Evolutionary conservation across 2,888 invertebrate species (phyloP), one percentile per base, ranked within the genome.

Genomic region (Phorcus lineatus): DNA sequence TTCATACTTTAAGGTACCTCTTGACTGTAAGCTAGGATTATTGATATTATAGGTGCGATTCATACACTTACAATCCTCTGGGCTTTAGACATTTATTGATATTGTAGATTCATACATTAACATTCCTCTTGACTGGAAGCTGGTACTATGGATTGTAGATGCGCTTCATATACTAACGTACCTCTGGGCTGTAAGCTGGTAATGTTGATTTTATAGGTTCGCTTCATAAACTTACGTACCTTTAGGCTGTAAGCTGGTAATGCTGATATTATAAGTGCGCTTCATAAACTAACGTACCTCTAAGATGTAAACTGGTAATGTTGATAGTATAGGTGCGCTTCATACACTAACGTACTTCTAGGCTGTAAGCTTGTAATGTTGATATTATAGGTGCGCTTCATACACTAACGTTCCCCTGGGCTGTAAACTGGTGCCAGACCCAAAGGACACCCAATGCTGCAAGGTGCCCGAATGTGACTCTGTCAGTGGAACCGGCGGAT

Each of bases 401-500:
- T 90, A 85, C 82, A 83, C 85, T 74, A 88, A 87, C 77, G 86
- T 90, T 16, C 90, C 90, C 11, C 81, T 87, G 24, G 85, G 87
- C 11, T 90, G 90, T 62, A 81, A 82, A 2, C 84, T 86, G 74
- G 87, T 88, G 16, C 82, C 87, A 31, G 89, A 90, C 81, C 87
- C 88, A 17, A 88, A 87, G 74, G 90, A 90, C 77, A 87, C 88
- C n/a, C 80, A 81, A 24, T 90, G 90, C 81, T 90, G 90, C 77
- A 84, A 88, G 74, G 87, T 90, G n/a, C 89, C 89, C 31, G 85
- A 86, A 54, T 90, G 90, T 77, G 86, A 86, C 79, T 84, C 84
- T 0, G 83, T 87, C 13, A 83, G 82, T 9, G 81, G 82, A 0
- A 85, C 86, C 13, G 81, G 80, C n/a, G 83, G 81, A 0, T 77